phyloP scores from a whole-genome alignment of 2,888 invertebrate species.

The Mesorhabditis spiculigera region DNA sequence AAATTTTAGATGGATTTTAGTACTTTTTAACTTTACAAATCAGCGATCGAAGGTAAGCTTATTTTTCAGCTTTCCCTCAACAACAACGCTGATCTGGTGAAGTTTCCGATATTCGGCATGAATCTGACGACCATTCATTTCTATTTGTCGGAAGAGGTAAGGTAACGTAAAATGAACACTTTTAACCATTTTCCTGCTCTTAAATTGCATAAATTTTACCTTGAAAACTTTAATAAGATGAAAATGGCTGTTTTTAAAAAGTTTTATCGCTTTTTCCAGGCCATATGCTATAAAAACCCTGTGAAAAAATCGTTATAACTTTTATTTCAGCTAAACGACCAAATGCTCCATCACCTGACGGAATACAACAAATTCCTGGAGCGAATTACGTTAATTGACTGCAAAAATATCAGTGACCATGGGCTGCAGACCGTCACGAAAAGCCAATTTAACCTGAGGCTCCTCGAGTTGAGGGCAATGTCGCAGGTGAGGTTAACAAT shows the following conservation, averaged over 20 bases:
- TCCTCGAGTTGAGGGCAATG: slow-evolving; percentile 45
- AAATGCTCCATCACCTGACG: slow-evolving; percentile 35
- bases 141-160: slow-evolving; percentile 42
- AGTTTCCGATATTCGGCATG: slow-evolving; percentile 40
- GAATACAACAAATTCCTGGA: slow-evolving; percentile 40
- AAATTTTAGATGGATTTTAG: not conserved
- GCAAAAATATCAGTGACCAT: slow-evolving; percentile 25
- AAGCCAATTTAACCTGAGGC: slow-evolving; percentile 34
- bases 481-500: slow-evolving; percentile 10
- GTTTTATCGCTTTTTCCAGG: not conserved
- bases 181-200: not conserved
- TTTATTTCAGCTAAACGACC: slow-evolving; percentile 21
- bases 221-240: not conserved
- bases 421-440: slow-evolving; percentile 45
- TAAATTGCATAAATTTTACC: not conserved
- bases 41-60: not conserved
- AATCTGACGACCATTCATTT: slow-evolving; percentile 47
- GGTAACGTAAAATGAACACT: slow-evolving; percentile 5
- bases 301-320: too few species aligned
- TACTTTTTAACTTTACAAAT: not conserved
- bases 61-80: slow-evolving; percentile 37
- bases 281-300: too few species aligned
- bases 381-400: slow-evolving; percentile 52
- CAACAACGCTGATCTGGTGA: slow-evolving; percentile 42
- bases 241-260: not conserved